Percentiles rank a stretch among this genome's conserved stretches.
phyloP scores from a whole-genome alignment of 2,113 vertebrate genomes.

The Bothrops jararaca region DNA sequence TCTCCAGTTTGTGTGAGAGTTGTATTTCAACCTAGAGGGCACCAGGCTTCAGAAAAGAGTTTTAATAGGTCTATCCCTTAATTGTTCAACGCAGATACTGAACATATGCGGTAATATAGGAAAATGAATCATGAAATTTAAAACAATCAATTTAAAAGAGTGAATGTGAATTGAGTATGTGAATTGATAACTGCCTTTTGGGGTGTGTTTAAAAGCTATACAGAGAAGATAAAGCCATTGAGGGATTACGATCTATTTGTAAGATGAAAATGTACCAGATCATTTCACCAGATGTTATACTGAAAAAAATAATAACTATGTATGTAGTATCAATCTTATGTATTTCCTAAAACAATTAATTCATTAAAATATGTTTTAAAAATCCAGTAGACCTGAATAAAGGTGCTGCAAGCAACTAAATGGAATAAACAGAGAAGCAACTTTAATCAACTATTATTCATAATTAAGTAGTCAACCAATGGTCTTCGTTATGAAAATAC shows the following conservation, averaged over 20 bases:
- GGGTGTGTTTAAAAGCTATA: not conserved
- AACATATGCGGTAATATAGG: not conserved
- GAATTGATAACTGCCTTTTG: not conserved
- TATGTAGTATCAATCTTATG: not conserved
- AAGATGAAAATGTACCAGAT: not conserved
- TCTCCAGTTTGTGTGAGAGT: not conserved
- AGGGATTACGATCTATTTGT: not conserved
- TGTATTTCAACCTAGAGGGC: not conserved
- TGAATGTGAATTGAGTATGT: not conserved
- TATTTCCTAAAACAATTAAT: not conserved
- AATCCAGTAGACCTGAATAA: not conserved
- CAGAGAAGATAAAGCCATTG: not conserved
- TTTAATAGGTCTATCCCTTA: not conserved
- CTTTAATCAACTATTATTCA: not conserved
- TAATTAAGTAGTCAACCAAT: not conserved
- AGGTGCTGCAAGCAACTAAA: constrained; percentile 4
- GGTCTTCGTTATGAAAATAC: not conserved
- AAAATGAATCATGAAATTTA: not conserved
- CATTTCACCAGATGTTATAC: not conserved
- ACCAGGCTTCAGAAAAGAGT: not conserved
- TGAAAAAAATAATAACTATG: not conserved
- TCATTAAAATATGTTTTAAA: not conserved
- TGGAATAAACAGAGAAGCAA: constrained; percentile 7
- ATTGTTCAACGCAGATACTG: not conserved
- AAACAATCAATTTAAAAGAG: not conserved